A percentile compares a stretch with the other conserved stretches of the same genome.
phyloP scores from a whole-genome alignment of 2,797 vertebrate species.

The Pogonophryne albipinna region DNA sequence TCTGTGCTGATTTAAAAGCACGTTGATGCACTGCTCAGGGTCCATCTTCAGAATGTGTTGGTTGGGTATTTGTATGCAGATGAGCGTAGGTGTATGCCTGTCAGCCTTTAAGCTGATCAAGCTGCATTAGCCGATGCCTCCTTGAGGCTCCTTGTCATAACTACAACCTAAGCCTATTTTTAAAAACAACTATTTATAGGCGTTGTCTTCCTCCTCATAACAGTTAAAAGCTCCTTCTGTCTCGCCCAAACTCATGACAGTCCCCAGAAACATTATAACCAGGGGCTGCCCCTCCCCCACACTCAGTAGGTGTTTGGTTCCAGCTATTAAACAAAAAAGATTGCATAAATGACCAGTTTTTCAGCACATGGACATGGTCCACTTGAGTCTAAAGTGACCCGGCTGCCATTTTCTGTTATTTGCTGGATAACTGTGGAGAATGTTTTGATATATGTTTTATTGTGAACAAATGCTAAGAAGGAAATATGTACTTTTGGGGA shows the following conservation, averaged over 20 bases:
- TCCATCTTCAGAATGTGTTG: background rate
- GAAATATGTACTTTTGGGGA: background rate
- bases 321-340: background rate
- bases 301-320: background rate
- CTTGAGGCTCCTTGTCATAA: conserved; percentile 58
- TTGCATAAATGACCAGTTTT: background rate
- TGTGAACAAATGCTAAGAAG: no score
- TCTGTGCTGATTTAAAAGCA: background rate
- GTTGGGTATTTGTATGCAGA: background rate
- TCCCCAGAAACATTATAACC: background rate
- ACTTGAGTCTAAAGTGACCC: background rate
- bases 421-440: background rate
- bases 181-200: conserved; percentile 71
- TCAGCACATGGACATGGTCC: background rate
- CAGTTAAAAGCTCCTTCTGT: conserved; percentile 27
- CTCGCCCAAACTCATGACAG: background rate
- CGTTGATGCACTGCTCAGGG: background rate
- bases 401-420: background rate
- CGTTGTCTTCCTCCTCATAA: conserved; percentile 46
- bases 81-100: conserved; percentile 32
- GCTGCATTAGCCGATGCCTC: conserved; percentile 61
- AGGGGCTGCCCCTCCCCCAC: background rate
- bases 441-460: no score
- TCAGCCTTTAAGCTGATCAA: conserved; percentile 77
- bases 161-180: conserved; percentile 63